Conservation (phyloP, 2,113 vertebrate species). For the Sorex araneus region DNA sequence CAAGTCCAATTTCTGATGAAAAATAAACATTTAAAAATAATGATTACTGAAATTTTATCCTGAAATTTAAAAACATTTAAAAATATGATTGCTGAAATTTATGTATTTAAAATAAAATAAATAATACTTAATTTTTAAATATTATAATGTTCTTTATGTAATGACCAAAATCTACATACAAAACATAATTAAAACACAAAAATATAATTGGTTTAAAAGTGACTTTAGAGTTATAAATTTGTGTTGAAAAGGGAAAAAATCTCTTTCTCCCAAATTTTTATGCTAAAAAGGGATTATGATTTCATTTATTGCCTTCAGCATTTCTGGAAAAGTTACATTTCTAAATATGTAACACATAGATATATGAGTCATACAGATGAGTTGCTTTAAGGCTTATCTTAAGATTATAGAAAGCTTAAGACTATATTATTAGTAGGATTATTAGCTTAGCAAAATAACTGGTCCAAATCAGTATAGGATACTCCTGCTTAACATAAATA, state of each 20-base stretch:
- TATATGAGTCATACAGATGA: not conserved
- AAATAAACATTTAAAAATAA: conserved; percentile 66
- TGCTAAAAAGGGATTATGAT: conserved; percentile 25
- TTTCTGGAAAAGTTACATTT: conserved; percentile 52
- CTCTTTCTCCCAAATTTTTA: conserved; percentile 46
- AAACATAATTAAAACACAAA: not conserved
- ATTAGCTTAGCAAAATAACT: conserved; percentile 43
- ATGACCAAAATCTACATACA: not conserved
- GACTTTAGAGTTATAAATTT: conserved; percentile 51
- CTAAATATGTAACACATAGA: conserved; percentile 34
- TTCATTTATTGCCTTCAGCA: conserved; percentile 39
- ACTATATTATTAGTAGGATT: conserved; percentile 1
- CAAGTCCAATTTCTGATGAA: conserved; percentile 22
- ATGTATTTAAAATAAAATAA: no score
- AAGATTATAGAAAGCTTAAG: conserved; percentile 8
- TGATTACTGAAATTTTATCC: conserved; percentile 44
- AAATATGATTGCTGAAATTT: no score
- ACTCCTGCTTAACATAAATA: not conserved
- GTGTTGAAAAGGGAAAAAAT: not conserved
- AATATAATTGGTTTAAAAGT: conserved; percentile 40
- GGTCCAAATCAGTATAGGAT: not conserved
- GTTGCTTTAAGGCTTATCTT: conserved; percentile 36
- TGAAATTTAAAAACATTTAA: no score
- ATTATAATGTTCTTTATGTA: not conserved
- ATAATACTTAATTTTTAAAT: no score